phyloP scores from a whole-genome alignment of 2,888 invertebrate species.

The Stenichneumon culpator region DNA sequence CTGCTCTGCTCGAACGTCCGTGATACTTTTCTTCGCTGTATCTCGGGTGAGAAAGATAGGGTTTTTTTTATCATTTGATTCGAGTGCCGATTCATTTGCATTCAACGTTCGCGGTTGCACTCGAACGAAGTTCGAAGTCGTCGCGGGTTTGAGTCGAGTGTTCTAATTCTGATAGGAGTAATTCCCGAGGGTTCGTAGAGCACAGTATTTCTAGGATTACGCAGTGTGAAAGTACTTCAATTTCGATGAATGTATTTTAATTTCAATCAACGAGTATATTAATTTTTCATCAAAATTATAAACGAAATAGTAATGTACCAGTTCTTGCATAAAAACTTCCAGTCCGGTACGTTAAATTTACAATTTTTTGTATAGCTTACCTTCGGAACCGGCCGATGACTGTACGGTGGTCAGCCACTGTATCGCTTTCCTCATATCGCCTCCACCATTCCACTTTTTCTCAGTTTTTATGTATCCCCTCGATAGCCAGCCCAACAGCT shows the following conservation, averaged over 20 bases:
- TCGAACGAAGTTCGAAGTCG: background rate
- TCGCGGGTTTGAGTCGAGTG: background rate
- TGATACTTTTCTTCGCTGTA: background rate
- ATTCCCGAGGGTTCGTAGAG: too few species aligned
- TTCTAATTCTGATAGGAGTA: background rate
- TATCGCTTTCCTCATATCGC: background rate
- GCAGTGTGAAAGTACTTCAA: too few species aligned
- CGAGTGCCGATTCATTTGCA: background rate
- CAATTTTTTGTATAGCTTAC: background rate
- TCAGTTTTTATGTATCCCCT: background rate
- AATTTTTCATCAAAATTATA: too few species aligned
- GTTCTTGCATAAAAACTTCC: too few species aligned
- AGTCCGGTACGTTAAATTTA: too few species aligned
- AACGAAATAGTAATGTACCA: too few species aligned
- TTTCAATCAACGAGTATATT: too few species aligned
- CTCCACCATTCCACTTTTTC: constrained; percentile 1
- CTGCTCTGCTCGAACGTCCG: background rate
- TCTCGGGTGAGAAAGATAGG: background rate
- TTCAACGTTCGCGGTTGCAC: background rate
- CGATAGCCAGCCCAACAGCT: background rate
- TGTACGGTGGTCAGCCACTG: background rate
- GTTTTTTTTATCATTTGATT: background rate
- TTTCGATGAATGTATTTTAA: too few species aligned
- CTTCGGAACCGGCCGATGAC: background rate
- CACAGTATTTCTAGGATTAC: too few species aligned